Percentiles rank a stretch among this genome's conserved stretches.
These are phyloP conservation scores for Caenorhabditis remanei DNA, from an alignment of 1,140 invertebrate genomes.

Conservation along the genomic window DNA sequence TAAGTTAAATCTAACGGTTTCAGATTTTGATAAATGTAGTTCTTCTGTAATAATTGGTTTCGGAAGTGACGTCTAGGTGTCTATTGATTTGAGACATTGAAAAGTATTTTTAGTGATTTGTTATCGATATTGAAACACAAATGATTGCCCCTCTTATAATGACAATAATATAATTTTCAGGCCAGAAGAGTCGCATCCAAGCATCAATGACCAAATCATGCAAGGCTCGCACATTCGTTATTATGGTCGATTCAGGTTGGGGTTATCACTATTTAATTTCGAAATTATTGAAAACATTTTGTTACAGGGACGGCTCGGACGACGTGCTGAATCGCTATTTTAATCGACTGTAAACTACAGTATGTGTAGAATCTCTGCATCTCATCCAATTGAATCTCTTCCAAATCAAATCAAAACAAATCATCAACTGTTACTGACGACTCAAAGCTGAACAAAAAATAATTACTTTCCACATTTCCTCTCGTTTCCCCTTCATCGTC, in stretches of 20 bases:
- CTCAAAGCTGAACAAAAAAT: constrained; percentile 24
- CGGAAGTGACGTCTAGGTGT: no score
- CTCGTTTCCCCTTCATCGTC: neutral
- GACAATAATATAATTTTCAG: neutral
- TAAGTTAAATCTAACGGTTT: neutral
- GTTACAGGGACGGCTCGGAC: constrained; percentile 36
- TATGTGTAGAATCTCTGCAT: no score
- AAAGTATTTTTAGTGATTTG: no score
- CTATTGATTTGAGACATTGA: no score
- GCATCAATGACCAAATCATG: constrained; percentile 52
- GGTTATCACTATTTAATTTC: constrained; percentile 10
- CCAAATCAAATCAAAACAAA: constrained; percentile 12
- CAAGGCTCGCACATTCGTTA: constrained; percentile 39
- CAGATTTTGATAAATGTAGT: no score
- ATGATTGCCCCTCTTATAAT: no score
- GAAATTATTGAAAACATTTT: constrained; percentile 15
- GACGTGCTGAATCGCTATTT: constrained; percentile 50
- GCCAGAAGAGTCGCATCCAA: constrained; percentile 19
- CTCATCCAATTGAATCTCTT: neutral
- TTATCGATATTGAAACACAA: no score
- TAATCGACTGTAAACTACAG: constrained; percentile 10
- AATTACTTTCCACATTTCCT: neutral
- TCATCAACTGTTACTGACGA: constrained; percentile 11
- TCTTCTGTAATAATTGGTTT: no score
- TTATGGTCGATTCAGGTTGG: constrained; percentile 49